Base-by-base conservation (phyloP, 2,113 vertebrate genomes). In the Hypomesus transpacificus region DNA sequence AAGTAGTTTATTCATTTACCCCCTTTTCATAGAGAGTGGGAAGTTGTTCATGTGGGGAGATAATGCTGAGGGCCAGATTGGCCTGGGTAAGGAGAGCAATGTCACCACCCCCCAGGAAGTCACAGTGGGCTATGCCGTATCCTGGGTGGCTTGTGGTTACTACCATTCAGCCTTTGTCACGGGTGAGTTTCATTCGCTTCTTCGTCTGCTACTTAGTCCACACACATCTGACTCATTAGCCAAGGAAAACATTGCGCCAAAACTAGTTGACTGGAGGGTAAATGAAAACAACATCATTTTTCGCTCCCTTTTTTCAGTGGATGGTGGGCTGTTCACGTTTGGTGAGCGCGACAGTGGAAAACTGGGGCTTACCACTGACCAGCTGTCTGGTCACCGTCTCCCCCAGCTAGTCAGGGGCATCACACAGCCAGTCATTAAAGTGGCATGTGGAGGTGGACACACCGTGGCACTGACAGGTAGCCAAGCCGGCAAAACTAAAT, bases 41-140 rank as follows among this genome's bases (percentile, higher is more conserved):
- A 87, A 90, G 71, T 95, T 99, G 79, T 98, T 92, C 82, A 93
- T 97, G 88, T 99, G 97, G 96, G 97, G 97, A 16, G 96, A 98
- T 82, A 99, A 99, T 91, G 92, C 94, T 0, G 96, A 96, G 89
- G 97, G 97, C 17, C 96, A 99, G 83, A 94, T 98, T 74, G 96
- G 97, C 68, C 82, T 97, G 86, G 91, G 91, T 75, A 75, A 87
- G 72, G 82, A 94, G 84, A 74, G 78, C 75, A 93, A 82, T 72
- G 85, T 90, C 18, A 85, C 73, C 53, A 66, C 88, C 21, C 96
- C 97, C 11, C 92, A 89, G 76, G 90, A 94, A 81, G 91, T 99
- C 73, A 88, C 87, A 13, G 80, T 94, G 80, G 95, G 93, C 14
- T 93, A 89, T 68, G 89, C 93, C 0, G 66, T 98, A 76, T 87